Evolutionary conservation across 1,140 invertebrate species (phyloP).

Genomic region (Nephotettix cincticeps): DNA sequence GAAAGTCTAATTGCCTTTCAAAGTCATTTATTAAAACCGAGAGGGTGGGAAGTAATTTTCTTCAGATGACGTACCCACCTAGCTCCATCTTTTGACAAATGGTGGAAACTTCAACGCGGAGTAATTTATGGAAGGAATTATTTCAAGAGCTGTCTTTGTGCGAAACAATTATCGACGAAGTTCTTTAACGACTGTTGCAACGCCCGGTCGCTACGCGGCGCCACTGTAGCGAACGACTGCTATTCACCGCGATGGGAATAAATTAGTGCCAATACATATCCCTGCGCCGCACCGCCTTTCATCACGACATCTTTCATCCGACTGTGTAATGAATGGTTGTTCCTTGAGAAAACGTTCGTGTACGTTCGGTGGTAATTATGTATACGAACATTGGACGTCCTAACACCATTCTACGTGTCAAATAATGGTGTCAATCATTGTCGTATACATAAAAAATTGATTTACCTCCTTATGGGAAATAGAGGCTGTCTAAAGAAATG

Average conservation of each 20-base stretch:
- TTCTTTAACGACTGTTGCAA: slow-evolving; percentile 8
- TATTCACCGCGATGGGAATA: slow-evolving; percentile 12
- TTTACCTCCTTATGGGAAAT: too few species aligned
- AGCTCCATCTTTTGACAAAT: slow-evolving; percentile 33
- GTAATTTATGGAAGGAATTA: slow-evolving; percentile 33
- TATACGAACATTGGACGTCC: too few species aligned
- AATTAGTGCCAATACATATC: slow-evolving; percentile 19
- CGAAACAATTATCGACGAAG: slow-evolving; percentile 30
- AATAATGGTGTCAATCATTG: too few species aligned
- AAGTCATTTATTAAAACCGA: slow-evolving; percentile 33
- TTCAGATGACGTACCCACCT: slow-evolving; percentile 32
- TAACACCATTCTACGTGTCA: too few species aligned
- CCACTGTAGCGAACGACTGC: background rate
- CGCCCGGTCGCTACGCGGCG: background rate
- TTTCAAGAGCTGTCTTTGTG: slow-evolving; percentile 31
- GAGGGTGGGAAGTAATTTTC: slow-evolving; percentile 30
- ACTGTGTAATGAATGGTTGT: background rate
- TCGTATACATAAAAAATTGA: too few species aligned
- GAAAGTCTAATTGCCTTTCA: slow-evolving; percentile 34
- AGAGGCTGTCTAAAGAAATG: too few species aligned
- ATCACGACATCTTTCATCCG: slow-evolving; percentile 7
- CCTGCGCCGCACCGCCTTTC: background rate
- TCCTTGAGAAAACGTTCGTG: too few species aligned
- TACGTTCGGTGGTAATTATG: too few species aligned
- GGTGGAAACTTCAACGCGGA: slow-evolving; percentile 31